These are phyloP conservation scores for Andrena camellia DNA, from an alignment of 2,888 invertebrate species.

Conservation along the genomic window DNA sequence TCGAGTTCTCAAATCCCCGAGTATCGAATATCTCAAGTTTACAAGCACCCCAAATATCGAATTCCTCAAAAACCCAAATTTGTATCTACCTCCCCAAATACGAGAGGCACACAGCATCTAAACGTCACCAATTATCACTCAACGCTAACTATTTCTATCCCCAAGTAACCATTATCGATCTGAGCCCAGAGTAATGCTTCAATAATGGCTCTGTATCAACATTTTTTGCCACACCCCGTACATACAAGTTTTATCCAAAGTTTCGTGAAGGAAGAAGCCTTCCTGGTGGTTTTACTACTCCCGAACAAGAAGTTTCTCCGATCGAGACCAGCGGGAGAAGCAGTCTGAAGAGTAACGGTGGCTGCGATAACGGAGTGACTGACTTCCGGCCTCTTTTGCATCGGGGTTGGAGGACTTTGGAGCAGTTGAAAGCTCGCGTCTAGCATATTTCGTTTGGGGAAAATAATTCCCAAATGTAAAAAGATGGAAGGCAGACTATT, in stretches of 20 bases:
- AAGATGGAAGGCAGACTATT: too few relatives aligned
- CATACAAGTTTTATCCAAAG: constrained; percentile 47
- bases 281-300: constrained; percentile 52
- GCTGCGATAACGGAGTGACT: constrained; percentile 53
- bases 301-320: constrained; percentile 42
- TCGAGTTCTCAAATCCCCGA: neutral
- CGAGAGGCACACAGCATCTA: too few relatives aligned
- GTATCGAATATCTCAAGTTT: neutral
- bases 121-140: too few relatives aligned
- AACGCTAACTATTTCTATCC: too few relatives aligned
- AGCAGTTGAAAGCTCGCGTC: constrained; percentile 42
- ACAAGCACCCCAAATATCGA: neutral
- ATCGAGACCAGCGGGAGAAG: constrained; percentile 37
- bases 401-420: constrained; percentile 48
- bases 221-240: constrained; percentile 14
- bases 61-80: neutral
- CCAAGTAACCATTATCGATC: neutral
- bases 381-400: constrained; percentile 46
- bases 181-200: neutral
- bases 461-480: too few relatives aligned
- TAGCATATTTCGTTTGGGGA: constrained; percentile 36
- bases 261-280: constrained; percentile 48
- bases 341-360: constrained; percentile 32
- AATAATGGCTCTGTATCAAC: neutral
- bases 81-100: neutral